Evolutionary conservation across 2,888 invertebrate genomes (phyloP), one percentile per base, ranked within the genome.

Genomic region (Megaustenia siamemsis): DNA sequence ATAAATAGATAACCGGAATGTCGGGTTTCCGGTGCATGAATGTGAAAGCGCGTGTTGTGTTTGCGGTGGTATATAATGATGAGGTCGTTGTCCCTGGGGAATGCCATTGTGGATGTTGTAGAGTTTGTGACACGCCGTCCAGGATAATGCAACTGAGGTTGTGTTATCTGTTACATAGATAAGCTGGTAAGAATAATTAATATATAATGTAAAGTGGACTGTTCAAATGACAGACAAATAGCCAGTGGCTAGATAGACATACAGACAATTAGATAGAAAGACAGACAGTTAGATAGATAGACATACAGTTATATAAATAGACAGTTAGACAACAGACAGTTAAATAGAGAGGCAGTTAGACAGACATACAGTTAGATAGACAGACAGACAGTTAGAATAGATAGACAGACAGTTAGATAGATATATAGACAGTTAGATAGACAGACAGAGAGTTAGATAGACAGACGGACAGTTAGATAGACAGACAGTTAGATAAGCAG

Each of bases 241-340:
- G 2, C 21, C 10, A 24, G 32, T 69, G 32, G 69, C 43, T 49
- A 49, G 6, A 75, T 45, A 75, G 1, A 75, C 28, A 75, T 1
- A 75, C 28, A 49, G 45, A 75, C 28, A 75, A 32, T 32, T 8
- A 5, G 15, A 38, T 38, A 38, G 68, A 68, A 4, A 38, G 68
- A 68, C 4, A 6, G 68, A 68, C 24, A 15, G 76, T 35, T 38
- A 35, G 76, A 56, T n/a, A 35, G 76, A 77, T 38, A 15, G 76
- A 38, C 38, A 56, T 35, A 77, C 32, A 76, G 76, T 56, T 35
- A 56, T 53, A 76, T n/a, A 56, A 56, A 76, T 56, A 56, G 76
- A 76, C 38, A 35, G 56, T 38, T 38, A 56, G 76, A 76, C 28
- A 56, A n/a, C n/a, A n/a, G n/a, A n/a, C n/a, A n/a, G n/a, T n/a